A percentile compares a stretch with the other conserved stretches of the same genome.
These are phyloP conservation scores for Lordiphosa clarofinis DNA, from an alignment of 1,140 invertebrate genomes.

Conservation along the genomic window DNA sequence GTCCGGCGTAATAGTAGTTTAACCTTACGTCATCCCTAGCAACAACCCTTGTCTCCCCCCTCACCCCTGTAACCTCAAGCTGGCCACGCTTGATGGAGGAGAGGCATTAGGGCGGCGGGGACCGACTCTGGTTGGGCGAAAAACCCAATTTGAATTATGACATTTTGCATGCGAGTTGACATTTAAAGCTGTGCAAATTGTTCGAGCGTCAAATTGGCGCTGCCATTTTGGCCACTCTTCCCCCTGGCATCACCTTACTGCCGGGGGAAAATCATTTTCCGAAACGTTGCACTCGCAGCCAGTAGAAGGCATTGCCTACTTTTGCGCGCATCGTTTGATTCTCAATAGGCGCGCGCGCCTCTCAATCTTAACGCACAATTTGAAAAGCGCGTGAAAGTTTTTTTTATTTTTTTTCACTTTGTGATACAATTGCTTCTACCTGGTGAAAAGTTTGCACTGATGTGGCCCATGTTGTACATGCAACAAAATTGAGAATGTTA, in stretches of 20 bases:
- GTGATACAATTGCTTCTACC: no score
- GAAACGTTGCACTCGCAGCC: constrained; percentile 40
- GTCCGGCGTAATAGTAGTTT: no score
- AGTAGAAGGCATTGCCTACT: constrained; percentile 55
- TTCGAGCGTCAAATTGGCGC: constrained; percentile 73
- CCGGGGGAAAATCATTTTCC: constrained; percentile 52
- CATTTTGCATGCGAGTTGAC: constrained; percentile 71
- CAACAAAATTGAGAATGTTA: constrained; percentile 46
- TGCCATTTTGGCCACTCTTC: constrained; percentile 39
- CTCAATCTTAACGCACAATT: constrained; percentile 74
- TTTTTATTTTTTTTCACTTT: no score
- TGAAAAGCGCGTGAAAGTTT: constrained; percentile 59
- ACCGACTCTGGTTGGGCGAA: neutral
- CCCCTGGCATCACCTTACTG: no score
- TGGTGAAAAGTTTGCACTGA: constrained; percentile 7
- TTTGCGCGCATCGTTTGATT: constrained; percentile 64
- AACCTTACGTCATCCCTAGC: no score
- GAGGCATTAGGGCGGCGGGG: no score
- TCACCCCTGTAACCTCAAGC: neutral
- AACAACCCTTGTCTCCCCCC: no score
- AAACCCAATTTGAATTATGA: constrained; percentile 66
- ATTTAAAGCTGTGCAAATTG: constrained; percentile 77
- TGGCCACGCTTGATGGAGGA: neutral
- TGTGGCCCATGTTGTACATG: constrained; percentile 43
- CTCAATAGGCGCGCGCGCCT: constrained; percentile 52